phyloP scores from a whole-genome alignment of 2,113 vertebrate species.

The Ictalurus punctatus region DNA sequence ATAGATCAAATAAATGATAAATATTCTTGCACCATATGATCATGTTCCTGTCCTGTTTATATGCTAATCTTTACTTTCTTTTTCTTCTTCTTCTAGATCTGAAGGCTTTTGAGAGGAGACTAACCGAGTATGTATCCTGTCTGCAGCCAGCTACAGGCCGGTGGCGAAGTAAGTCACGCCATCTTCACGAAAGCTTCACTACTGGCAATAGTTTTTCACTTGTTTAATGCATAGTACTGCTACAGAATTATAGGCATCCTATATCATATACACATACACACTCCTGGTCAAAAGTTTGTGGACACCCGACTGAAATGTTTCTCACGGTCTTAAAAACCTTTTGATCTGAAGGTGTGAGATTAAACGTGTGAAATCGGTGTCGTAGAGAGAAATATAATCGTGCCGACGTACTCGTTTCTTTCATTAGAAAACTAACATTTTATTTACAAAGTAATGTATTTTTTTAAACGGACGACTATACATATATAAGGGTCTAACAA shows the following conservation, averaged over 20 bases:
- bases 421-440: too few relatives aligned
- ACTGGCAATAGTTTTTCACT: background rate
- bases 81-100: conserved; percentile 76
- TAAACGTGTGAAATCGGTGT: too few relatives aligned
- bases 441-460: too few relatives aligned
- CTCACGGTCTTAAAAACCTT: too few relatives aligned
- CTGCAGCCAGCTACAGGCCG: conserved; percentile 97
- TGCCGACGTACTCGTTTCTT: too few relatives aligned
- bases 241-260: background rate
- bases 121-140: conserved; percentile 97
- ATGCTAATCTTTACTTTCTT: background rate
- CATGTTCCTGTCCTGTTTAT: background rate
- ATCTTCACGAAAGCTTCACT: background rate
- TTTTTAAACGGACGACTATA: too few relatives aligned
- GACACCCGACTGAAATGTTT: too few relatives aligned
- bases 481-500: too few relatives aligned
- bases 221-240: background rate
- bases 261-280: too few relatives aligned
- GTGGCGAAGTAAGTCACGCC: conserved; percentile 94
- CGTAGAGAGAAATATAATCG: too few relatives aligned
- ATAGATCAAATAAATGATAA: background rate
- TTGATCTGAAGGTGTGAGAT: too few relatives aligned
- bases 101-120: conserved; percentile 97
- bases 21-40: background rate
- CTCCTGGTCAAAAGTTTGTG: too few relatives aligned